A percentile compares a stretch with the other conserved stretches of the same genome.
Conservation (phyloP, 1,140 invertebrate species). For the Drosophila ogumai region DNA sequence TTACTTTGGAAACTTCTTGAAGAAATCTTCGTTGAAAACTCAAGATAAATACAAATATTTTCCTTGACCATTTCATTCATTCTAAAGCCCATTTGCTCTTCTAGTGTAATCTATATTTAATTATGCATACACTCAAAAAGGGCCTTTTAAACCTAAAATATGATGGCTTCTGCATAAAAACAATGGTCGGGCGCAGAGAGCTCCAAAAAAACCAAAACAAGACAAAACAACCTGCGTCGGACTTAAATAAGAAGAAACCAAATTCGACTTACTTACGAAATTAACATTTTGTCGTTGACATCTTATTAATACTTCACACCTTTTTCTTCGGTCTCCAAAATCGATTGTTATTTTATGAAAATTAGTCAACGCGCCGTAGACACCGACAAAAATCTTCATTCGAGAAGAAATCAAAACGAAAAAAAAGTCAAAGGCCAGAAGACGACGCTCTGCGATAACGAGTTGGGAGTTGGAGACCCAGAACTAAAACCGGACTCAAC, state of each 20-base stretch:
- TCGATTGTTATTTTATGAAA: conserved; percentile 82
- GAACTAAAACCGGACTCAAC: conserved; percentile 50
- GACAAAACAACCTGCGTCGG: conserved; percentile 31
- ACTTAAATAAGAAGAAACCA: conserved; percentile 41
- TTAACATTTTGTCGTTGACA: conserved; percentile 81
- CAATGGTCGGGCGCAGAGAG: conserved; percentile 31
- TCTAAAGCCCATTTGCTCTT: not conserved
- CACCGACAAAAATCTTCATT: conserved; percentile 44
- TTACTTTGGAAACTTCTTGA: not conserved
- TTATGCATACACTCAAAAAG: conserved; percentile 25
- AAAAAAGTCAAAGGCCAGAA: conserved; percentile 40
- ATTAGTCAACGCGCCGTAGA: conserved; percentile 70
- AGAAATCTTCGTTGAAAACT: not conserved
- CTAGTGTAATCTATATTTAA: conserved; percentile 22
- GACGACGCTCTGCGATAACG: conserved; percentile 49
- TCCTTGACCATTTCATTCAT: conserved; percentile 18
- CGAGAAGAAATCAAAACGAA: conserved; percentile 17
- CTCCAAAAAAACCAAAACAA: conserved; percentile 45
- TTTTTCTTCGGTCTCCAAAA: conserved; percentile 69
- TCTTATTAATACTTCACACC: conserved; percentile 84
- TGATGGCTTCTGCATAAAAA: conserved; percentile 52
- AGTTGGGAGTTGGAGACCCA: conserved; percentile 18
- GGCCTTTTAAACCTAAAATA: conserved; percentile 27
- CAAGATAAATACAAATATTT: conserved; percentile 9
- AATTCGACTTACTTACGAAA: conserved; percentile 70